Evolutionary conservation across 1,140 invertebrate genomes (phyloP), one percentile per base, ranked within the genome.

Genomic region (Laodelphax striatellus): DNA sequence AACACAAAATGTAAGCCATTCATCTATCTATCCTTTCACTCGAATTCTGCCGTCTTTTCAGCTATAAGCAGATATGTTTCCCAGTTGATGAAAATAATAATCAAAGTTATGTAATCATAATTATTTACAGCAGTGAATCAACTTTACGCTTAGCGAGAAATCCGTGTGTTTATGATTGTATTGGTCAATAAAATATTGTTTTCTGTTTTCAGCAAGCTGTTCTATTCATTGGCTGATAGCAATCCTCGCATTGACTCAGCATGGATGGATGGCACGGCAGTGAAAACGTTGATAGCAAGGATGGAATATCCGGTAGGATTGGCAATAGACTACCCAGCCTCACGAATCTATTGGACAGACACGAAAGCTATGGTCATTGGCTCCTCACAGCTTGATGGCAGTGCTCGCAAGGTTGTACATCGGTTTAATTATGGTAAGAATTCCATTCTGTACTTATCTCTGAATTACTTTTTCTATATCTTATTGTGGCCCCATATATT

Each of bases 201-300:
- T 9, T 46, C 4, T 16, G 41, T 6, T 42, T 21, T 22, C 28
- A 55, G 31, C 8, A 28, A 17, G 9, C 10, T 94, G 79, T 93
- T 85, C 70, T 94, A 92, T 91, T 83, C 83, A 1, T 88, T 93
- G 69, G 92, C 87, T 85, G 84, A 85, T 11, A 68, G 76, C 14
- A 76, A 77, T 17, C 46, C 69, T 13, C 75, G 76, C 14, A 89
- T 92, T 63, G 79, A 86, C 70, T 73, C 80, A 1, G 79, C 82
- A 5, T 77, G 78, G 8, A 77, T 90, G 73, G 84, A 86, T 67
- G 89, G 88, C 16, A 73, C 72, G 8, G 75, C 79, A 17, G 73
- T 80, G 44, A 79, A 72, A 56, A 71, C 72, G 17, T 71, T 88
- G 6, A 76, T 81, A 28, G 70, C 75, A n/a, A 72, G 72, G 1